Evolutionary conservation across 2,888 invertebrate species (phyloP).

Genomic region (Luperina testacea): DNA sequence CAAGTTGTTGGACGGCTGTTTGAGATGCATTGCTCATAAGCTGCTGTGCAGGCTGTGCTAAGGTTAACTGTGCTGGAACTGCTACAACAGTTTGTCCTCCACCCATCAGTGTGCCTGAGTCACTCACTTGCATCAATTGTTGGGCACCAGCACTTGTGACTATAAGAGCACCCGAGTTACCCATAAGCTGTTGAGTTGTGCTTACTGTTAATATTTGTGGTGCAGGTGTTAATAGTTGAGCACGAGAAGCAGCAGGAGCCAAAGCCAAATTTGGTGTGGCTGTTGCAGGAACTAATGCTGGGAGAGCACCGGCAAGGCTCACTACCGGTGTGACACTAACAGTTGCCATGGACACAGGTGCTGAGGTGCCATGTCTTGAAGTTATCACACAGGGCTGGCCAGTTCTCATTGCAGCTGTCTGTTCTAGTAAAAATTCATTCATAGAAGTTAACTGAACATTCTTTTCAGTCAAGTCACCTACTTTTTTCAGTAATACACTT

Average conservation of each 20-base stretch:
- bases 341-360: conserved; percentile 87
- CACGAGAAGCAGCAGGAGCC: conserved; percentile 85
- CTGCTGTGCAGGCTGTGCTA: conserved; percentile 84
- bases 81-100: conserved; percentile 88
- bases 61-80: conserved; percentile 86
- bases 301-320: conserved; percentile 85
- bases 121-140: conserved; percentile 89
- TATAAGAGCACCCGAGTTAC: conserved; percentile 87
- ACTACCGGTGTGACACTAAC: conserved; percentile 88
- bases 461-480: conserved; percentile 86
- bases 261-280: conserved; percentile 83
- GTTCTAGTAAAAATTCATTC: conserved; percentile 87
- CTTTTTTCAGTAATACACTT: conserved; percentile 85
- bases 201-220: conserved; percentile 87
- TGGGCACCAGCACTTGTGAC: conserved; percentile 88
- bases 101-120: conserved; percentile 87
- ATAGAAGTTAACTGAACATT: conserved; percentile 86
- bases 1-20: conserved; percentile 85
- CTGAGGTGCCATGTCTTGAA: conserved; percentile 86
- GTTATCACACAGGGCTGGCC: conserved; percentile 88
- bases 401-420: conserved; percentile 83
- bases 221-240: conserved; percentile 86
- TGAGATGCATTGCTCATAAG: conserved; percentile 84
- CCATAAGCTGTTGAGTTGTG: conserved; percentile 87
- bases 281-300: conserved; percentile 83